Percentiles rank a stretch among this genome's conserved stretches.
phyloP scores from a whole-genome alignment of 2,113 vertebrate genomes.

The Protomyctophum bolini region DNA sequence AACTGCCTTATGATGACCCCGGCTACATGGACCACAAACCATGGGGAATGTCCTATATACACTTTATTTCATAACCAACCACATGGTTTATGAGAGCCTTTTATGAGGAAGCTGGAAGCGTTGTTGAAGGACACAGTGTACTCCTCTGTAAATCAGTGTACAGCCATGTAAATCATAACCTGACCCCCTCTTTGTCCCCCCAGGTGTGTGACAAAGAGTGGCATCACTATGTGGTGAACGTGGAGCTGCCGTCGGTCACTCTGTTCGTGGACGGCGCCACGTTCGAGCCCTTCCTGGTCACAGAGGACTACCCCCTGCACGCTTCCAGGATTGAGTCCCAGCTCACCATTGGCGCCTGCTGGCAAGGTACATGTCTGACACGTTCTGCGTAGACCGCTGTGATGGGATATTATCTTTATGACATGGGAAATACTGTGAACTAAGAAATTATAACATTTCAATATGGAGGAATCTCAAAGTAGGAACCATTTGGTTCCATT shows the following conservation, averaged over 20 bases:
- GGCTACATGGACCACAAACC: too few species aligned
- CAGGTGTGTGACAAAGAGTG: constrained; percentile 97
- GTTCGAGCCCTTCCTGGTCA: constrained; percentile 93
- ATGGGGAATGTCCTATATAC: too few species aligned
- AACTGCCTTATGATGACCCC: too few species aligned
- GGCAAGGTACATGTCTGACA: constrained; percentile 90
- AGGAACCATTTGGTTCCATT: too few species aligned
- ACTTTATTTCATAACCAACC: not conserved
- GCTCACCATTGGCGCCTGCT: constrained; percentile 95
- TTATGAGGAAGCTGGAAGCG: not conserved
- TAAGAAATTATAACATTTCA: too few species aligned
- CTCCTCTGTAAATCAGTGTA: not conserved
- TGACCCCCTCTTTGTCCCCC: not conserved
- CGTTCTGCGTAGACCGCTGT: not conserved
- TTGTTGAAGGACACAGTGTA: not conserved
- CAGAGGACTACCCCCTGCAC: constrained; percentile 94
- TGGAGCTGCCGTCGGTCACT: constrained; percentile 87
- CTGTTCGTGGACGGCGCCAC: constrained; percentile 90
- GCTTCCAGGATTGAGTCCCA: constrained; percentile 88
- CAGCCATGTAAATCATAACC: not conserved
- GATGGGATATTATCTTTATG: not conserved
- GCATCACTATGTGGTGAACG: constrained; percentile 95
- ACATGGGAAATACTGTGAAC: too few species aligned
- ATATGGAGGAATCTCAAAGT: too few species aligned
- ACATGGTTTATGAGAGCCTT: not conserved